A percentile compares a stretch with the other conserved stretches of the same genome.
Conservation (phyloP, 2,113 vertebrate species). For the Nerophis ophidion region DNA sequence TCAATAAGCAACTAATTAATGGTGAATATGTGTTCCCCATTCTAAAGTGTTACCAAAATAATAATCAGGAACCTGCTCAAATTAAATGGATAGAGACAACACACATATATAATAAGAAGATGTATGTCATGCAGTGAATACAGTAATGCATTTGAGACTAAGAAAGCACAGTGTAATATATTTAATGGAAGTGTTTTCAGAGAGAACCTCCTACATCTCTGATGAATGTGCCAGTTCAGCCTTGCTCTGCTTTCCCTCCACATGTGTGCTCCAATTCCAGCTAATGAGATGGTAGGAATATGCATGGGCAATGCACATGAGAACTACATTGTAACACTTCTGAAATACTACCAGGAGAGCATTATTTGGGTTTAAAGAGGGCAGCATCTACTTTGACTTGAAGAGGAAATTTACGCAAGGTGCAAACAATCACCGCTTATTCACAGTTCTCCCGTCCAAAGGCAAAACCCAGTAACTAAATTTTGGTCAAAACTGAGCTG, state of each 20-base stretch:
- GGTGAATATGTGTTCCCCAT: too few species aligned
- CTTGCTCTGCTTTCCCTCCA: slow-evolving; percentile 16
- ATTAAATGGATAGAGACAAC: neutral
- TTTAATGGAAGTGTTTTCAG: slow-evolving; percentile 3
- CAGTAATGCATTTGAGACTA: neutral
- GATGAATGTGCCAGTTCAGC: slow-evolving; percentile 19
- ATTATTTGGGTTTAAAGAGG: slow-evolving; percentile 16
- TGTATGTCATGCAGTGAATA: neutral
- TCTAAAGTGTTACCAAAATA: too few species aligned
- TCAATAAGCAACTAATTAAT: too few species aligned
- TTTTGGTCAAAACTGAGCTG: too few species aligned
- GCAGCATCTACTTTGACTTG: slow-evolving; percentile 22
- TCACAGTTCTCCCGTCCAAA: too few species aligned
- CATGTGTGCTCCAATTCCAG: slow-evolving; percentile 29
- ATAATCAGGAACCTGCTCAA: too few species aligned
- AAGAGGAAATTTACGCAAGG: slow-evolving; percentile 23
- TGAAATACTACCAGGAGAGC: slow-evolving; percentile 26
- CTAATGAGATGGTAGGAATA: slow-evolving; percentile 58
- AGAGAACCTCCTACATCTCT: slow-evolving; percentile 11
- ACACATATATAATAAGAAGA: too few species aligned
- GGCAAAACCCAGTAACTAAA: too few species aligned
- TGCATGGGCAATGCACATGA: slow-evolving; percentile 27
- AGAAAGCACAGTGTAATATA: slow-evolving; percentile 1
- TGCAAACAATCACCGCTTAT: slow-evolving; percentile 13
- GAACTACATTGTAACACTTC: slow-evolving; percentile 36